These are phyloP conservation scores for Papilio polytes DNA, from an alignment of 1,140 invertebrate genomes.

Conservation along the genomic window DNA sequence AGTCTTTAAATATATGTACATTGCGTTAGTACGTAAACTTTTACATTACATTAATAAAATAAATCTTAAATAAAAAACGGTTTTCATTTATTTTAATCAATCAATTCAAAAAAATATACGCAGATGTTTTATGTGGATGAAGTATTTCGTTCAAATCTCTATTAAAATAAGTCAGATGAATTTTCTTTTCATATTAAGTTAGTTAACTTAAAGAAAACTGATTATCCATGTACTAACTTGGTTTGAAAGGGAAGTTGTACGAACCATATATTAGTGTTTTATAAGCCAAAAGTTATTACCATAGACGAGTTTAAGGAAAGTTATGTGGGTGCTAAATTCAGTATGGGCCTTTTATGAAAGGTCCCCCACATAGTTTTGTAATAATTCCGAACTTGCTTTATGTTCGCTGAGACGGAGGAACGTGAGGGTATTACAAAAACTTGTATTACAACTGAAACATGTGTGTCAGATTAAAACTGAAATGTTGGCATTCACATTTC, in stretches of 20 bases:
- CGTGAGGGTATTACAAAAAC: slow-evolving; percentile 12
- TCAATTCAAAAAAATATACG: not conserved
- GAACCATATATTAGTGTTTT: slow-evolving; percentile 15
- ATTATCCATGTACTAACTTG: not conserved
- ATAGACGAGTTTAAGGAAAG: slow-evolving; percentile 3
- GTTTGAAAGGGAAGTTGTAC: not conserved
- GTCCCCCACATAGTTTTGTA: slow-evolving; percentile 20
- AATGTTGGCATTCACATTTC: not conserved
- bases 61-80: not conserved
- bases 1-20: not conserved
- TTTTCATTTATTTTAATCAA: too few species aligned
- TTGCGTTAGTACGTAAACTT: not conserved
- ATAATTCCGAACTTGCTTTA: slow-evolving; percentile 27
- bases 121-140: not conserved
- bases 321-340: slow-evolving; percentile 25
- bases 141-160: not conserved
- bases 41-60: not conserved
- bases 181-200: not conserved
- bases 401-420: slow-evolving; percentile 21
- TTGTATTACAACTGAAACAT: slow-evolving; percentile 3
- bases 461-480: slow-evolving; percentile 1
- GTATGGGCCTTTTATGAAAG: slow-evolving; percentile 6
- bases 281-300: not conserved
- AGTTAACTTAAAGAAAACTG: not conserved
- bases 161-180: not conserved